Conservation (phyloP, 1,140 invertebrate species). For the Hylyphantes graminicola region DNA sequence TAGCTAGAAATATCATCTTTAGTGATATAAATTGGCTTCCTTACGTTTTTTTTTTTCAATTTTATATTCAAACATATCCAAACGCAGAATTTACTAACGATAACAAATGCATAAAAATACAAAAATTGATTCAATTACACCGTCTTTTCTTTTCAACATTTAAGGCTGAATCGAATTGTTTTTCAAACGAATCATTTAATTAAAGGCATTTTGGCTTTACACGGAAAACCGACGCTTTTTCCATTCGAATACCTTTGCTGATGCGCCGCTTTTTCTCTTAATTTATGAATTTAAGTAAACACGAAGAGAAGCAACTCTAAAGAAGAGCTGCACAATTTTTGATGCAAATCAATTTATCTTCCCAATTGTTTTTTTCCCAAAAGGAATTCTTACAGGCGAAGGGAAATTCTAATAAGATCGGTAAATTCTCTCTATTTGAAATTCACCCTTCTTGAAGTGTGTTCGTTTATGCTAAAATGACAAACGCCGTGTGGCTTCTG, state of each 20-base stretch:
- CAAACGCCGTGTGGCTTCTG: constrained; percentile 31
- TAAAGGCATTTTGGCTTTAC: constrained; percentile 26
- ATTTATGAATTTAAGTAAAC: too few species aligned
- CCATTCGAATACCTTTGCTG: too few species aligned
- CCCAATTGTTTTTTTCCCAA: constrained; percentile 15
- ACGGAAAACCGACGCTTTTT: neutral
- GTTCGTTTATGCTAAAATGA: constrained; percentile 34
- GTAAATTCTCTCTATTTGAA: constrained; percentile 19
- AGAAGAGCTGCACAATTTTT: constrained; percentile 6
- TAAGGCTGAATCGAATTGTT: neutral
- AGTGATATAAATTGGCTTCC: too few species aligned
- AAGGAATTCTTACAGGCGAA: constrained; percentile 1
- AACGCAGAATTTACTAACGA: neutral
- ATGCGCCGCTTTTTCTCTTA: too few species aligned
- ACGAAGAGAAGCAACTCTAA: too few species aligned
- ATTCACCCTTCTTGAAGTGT: neutral
- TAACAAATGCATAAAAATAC: neutral
- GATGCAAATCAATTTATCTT: constrained; percentile 53
- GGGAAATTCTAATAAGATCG: constrained; percentile 3
- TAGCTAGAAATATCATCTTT: too few species aligned
- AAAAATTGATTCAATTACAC: constrained; percentile 22
- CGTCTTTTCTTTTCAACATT: constrained; percentile 8
- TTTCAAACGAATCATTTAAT: constrained; percentile 28
- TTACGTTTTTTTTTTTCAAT: too few species aligned
- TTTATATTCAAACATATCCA: neutral